Evolutionary conservation across 53 echinoderm and acorn worm genomes (phyloP), one percentile per base, ranked within the genome.

Genomic region (Holothuria scabra): DNA sequence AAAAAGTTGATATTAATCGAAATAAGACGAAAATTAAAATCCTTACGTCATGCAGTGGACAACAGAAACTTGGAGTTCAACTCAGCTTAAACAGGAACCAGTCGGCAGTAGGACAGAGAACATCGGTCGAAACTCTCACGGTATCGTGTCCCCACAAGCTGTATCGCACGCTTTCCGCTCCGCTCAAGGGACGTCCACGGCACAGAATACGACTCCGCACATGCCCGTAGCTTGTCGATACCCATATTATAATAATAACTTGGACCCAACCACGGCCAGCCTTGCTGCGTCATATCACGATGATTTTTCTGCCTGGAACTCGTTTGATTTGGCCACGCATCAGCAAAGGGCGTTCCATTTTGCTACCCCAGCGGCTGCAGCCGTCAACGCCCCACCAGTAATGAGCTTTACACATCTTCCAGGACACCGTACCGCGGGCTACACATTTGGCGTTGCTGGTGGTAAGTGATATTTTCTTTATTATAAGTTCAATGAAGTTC

Each of bases 231-330:
- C 91, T 28, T 93, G 87, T 49, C 86, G 95, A 19, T 95, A 95
- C 60, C 88, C 95, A 21, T 92, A 88, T 71, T 95, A 90, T 74
- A 82, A 86, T 81, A 95, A 90, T 85, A 89, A 93, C 56, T 44
- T 90, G 20, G 91, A 93, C 60, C 64, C 89, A 1, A 46, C 65
- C 20, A 25, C 70, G 19, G 65, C 85, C 30, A 58, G 52, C 23
- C 35, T 64, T 4, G 61, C 84, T 49, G 70, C 90, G 10, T 56
- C 84, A 20, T 94, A 89, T 83, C 87, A 78, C 30, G 95, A 95
- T 22, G 95, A 95, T 37, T 93, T 91, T 76, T 91, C 93, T 0
- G 93, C 93, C 19, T 93, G 95, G 93, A 95, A 87, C 72, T 85
- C 89, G 26, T 91, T 93, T 69, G 95, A 93, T 46, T 89, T 91